Conservation (phyloP, 30 jellyfish, hydroid and myxozoan genomes). For the Turritopsis rubra region DNA sequence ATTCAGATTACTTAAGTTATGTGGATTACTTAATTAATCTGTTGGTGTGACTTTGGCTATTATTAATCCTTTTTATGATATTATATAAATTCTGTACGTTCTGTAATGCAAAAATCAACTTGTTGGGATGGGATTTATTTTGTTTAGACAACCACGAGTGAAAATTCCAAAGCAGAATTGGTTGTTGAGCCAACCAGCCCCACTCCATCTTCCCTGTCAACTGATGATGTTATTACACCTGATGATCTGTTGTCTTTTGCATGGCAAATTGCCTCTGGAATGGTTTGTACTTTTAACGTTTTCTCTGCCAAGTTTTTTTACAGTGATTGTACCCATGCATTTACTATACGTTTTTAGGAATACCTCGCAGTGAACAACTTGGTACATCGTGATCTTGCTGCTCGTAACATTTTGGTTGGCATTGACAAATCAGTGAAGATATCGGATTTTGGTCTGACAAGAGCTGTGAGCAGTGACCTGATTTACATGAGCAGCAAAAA, state of each 20-base stretch:
- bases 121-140: background rate
- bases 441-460: conserved; percentile 89
- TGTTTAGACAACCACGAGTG: background rate
- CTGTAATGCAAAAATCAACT: no score
- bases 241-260: conserved; percentile 58
- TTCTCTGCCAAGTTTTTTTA: no score
- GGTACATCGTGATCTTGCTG: conserved; percentile 93
- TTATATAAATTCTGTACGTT: no score
- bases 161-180: background rate
- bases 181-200: background rate
- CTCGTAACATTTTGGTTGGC: conserved; percentile 84
- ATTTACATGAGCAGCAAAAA: conserved; percentile 68
- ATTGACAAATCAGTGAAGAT: conserved; percentile 61
- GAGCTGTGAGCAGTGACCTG: conserved; percentile 60
- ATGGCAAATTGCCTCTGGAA: conserved; percentile 91
- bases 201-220: background rate
- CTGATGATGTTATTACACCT: conserved; percentile 43
- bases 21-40: no score
- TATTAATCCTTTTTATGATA: no score
- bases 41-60: no score
- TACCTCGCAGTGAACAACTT: conserved; percentile 45
- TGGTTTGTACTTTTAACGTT: conserved; percentile 66
- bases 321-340: background rate
- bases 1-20: no score
- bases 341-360: conserved; percentile 39